Evolutionary conservation across 2,797 vertebrate species (phyloP), one percentile per base, ranked within the genome.

Genomic region (Aeoliscus strigatus): DNA sequence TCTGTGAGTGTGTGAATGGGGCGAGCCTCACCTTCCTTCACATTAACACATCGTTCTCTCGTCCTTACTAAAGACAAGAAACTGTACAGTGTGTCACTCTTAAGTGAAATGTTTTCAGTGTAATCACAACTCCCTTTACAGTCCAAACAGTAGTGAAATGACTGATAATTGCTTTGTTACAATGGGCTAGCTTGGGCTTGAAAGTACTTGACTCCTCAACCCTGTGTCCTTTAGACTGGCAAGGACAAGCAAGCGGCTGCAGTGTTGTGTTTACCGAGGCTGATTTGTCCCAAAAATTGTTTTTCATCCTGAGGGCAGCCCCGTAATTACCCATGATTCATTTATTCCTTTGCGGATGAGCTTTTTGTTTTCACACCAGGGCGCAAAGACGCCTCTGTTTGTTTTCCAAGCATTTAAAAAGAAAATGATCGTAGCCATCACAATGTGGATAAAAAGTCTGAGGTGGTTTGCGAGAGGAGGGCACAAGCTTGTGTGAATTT

Each of bases 171-270:
- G 74, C 64, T 66, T 65, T 45, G 75, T 75, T 64, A 72, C 55
- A 77, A 62, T 57, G 66, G 72, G 73, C 74, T 64, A 68, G 84
- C 64, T 70, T 53, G 38, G 75, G 70, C 79, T 82, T 77, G 66
- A 83, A 83, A 66, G 67, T 77, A 51, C 81, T 86, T 81, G 75
- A 85, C 78, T 87, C 68, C 72, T 72, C 52, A 39, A 64, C 69
- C 56, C 67, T n/a, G 27, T 56, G 63, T 80, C 67, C 73, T 66
- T 60, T 40, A 74, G 77, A 83, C 73, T 70, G 59, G 55, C 43
- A 47, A 58, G 64, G 66, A 76, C 81, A 77, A 51, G 60, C 53
- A 36, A 68, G 62, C 80, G 73, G 69, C 74, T 69, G 66, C 63
- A 51, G 51, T 64, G 56, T 58, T 63, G 73, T 79, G 79, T 85